Percentiles rank a stretch among this genome's conserved stretches.
Evolutionary conservation across 2,888 invertebrate species (phyloP).

Genomic region (Mesoligia furuncula): DNA sequence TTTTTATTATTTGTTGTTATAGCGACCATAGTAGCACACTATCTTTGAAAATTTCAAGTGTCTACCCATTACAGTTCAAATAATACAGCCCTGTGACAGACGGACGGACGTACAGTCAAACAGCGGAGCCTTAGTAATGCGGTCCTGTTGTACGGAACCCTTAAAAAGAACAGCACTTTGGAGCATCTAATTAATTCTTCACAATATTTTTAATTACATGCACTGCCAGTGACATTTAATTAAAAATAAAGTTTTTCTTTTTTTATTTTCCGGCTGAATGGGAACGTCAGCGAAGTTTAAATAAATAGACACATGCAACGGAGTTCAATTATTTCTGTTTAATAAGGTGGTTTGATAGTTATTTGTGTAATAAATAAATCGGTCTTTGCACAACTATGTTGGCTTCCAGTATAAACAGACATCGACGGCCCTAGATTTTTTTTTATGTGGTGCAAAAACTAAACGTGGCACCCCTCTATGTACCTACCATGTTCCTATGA

Average conservation of each 20-base stretch:
- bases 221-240: slow-evolving; percentile 44
- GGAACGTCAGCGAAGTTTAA: not conserved
- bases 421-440: too few relatives aligned
- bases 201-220: slow-evolving; percentile 48
- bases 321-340: slow-evolving; percentile 10
- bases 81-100: not conserved
- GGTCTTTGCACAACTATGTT: not conserved
- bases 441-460: too few relatives aligned
- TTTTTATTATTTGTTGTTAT: not conserved
- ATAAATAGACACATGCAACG: slow-evolving; percentile 18
- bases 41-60: not conserved
- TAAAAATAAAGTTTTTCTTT: slow-evolving; percentile 23
- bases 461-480: too few relatives aligned
- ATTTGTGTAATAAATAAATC: not conserved
- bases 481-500: too few relatives aligned
- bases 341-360: not conserved
- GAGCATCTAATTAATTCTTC: slow-evolving; percentile 43
- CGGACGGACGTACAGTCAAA: not conserved
- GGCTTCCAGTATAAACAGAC: too few relatives aligned
- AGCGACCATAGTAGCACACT: not conserved
- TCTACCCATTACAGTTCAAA: not conserved
- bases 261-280: slow-evolving; percentile 10
- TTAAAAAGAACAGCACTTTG: slow-evolving; percentile 13
- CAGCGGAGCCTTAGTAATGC: not conserved
- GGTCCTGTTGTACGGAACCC: not conserved